Evolutionary conservation across 2,888 invertebrate species (phyloP), one percentile per base, ranked within the genome.

Genomic region (Corythucha ciliata): DNA sequence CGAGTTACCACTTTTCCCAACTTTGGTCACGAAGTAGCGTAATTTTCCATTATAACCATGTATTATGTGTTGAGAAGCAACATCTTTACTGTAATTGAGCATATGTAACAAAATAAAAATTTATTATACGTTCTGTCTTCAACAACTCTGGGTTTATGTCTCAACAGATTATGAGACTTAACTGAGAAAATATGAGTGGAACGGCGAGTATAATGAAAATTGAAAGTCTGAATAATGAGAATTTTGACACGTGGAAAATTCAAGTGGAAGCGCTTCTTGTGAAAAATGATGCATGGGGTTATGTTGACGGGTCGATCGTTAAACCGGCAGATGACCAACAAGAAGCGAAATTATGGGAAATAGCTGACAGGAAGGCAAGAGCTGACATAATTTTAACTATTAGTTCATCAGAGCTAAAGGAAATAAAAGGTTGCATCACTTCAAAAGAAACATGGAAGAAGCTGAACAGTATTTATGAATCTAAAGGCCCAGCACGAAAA

Each of bases 181-280:
- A n/a, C n/a, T n/a, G n/a, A n/a, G n/a, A n/a, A n/a, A n/a, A n/a
- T n/a, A n/a, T n/a, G n/a, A n/a, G n/a, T n/a, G n/a, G n/a, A n/a
- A n/a, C n/a, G n/a, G n/a, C n/a, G n/a, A n/a, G n/a, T n/a, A n/a
- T n/a, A n/a, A n/a, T 40, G 40, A 40, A 40, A 16, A 40, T 40
- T 22, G 3, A 18, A 16, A 22, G 12, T 6, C 22, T 40, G 7
- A 25, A 14, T 20, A 8, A 14, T 24, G 10, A 40, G 12, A 42
- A 42, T 42, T 42, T 42, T 16, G 42, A 42, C 7, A 42, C 42
- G 29, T 27, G 42, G 42, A 25, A 18, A 16, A 42, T 42, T 18
- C 42, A 27, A 10, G 29, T 26, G 42, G 42, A 42, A 21, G 42
- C 27, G 3, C 10, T 42, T 14, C 25, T 42, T 25, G 14, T 22